Evolutionary conservation across 2,797 vertebrate genomes (phyloP), one percentile per base, ranked within the genome.

Genomic region (Calcarius lapponicus): DNA sequence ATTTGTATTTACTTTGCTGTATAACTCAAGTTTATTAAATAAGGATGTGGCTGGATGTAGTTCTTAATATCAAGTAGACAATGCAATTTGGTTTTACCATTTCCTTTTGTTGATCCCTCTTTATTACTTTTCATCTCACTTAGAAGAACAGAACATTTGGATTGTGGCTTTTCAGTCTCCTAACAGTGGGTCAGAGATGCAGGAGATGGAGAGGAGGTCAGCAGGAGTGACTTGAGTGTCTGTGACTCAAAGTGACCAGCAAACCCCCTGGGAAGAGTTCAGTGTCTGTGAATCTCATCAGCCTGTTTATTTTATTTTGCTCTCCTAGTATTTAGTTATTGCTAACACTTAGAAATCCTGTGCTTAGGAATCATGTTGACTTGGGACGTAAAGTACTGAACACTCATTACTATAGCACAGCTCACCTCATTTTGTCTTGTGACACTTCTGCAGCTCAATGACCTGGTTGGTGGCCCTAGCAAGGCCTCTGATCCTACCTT

Each of bases 1-100:
- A 92, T 96, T 96, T 92, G 69, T 93, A 90, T 96, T 95, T 96
- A 69, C 66, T 87, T 72, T 3, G 2, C 81, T 47, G 24, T 86
- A 40, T 87, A 92, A 83, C 62, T 94, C 84, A 87, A 61, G 40
- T 72, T 94, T 96, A 94, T 96, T 96, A 64, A 97, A 84, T 74
- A 93, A 88, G 71, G 80, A 92, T 93, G 82, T 92, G 79, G 32
- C 65, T 94, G 73, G 80, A 79, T 84, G 60, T 74, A 87, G 71
- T 92, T 95, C 81, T 94, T 96, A 94, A 96, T 94, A 88, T 48
- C 3, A 10, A 21, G 64, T 87, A 87, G 96, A 91, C 86, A 95
- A 38, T 81, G 85, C 82, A 92, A 72, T 95, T 97, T 94, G 69
- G 62, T 96, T 95, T 95, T 94, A 93, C 70, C 10, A 4, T 96